Evolutionary conservation across 2,113 vertebrate species (phyloP), one percentile per base, ranked within the genome.

Genomic region (Pelecanoides urinatrix): DNA sequence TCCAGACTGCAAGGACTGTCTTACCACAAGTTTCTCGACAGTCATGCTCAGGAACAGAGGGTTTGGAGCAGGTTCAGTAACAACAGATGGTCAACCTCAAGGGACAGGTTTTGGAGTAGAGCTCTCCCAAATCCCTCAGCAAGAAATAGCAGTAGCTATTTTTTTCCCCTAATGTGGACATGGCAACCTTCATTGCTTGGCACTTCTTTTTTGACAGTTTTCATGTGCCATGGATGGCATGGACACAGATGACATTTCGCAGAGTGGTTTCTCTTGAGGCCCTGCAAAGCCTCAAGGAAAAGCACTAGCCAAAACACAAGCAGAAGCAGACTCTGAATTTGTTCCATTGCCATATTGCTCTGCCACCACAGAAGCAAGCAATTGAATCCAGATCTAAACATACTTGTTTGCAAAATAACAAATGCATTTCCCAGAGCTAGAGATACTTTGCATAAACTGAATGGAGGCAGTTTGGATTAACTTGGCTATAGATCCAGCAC

Each of bases 51-150:
- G 86, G 55, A 95, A 36, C 30, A 76, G 29, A 42, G 71, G 58
- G 18, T 42, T 91, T 97, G 95, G 89, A 97, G 55, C 58, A 78
- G 34, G 16, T 58, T 95, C 86, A 89, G 71, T 50, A 92, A 61
- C 61, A 90, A 38, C 91, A 97, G 89, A 94, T 96, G 91, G 84
- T 38, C 77, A 92, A 6, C 56, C 88, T 86, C 94, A 84, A 63
- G 88, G 65, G 92, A 92, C 52, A 49, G 44, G 55, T 67, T 92
- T 94, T 88, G 72, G 82, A 94, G 61, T 34, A 85, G n/a, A 83
- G 62, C 4, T 3, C 70, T 91, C 84, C 70, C 66, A 92, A 82
- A 89, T 85, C 83, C 22, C 76, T 92, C 79, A 45, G 30, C 59
- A 85, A 82, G 77, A 72, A 91, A 92, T 3, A 78, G 25, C 53